These are phyloP conservation scores for Taenioides sp. DNA, from an alignment of 2,797 vertebrate species.

Conservation along the genomic window DNA sequence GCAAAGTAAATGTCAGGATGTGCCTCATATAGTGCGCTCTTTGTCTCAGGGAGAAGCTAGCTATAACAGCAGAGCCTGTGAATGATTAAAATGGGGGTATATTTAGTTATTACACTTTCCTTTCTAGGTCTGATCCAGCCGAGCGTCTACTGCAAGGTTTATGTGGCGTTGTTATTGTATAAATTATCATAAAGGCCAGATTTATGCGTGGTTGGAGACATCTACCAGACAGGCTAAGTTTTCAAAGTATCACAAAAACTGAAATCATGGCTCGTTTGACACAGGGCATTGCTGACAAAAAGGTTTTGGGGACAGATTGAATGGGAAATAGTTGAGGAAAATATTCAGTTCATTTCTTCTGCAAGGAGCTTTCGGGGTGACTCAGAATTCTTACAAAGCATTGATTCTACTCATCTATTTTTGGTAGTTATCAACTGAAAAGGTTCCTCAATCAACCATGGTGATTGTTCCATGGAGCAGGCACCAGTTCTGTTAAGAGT, in stretches of 20 bases:
- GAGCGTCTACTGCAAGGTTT: neutral
- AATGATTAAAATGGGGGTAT: slow-evolving; percentile 1
- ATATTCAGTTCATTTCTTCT: neutral
- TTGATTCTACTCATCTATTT: neutral
- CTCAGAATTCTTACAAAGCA: neutral
- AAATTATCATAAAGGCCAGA: slow-evolving; percentile 1
- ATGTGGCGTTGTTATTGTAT: slow-evolving; percentile 4
- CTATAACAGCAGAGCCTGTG: neutral
- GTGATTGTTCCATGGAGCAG: neutral
- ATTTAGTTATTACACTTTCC: slow-evolving; percentile 2
- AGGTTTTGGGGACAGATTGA: neutral
- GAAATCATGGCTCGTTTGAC: neutral
- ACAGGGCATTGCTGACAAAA: neutral
- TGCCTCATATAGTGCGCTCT: slow-evolving; percentile 14
- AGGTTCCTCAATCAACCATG: neutral
- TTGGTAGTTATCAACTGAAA: neutral
- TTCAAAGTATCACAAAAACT: neutral
- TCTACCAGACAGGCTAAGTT: slow-evolving; percentile 1
- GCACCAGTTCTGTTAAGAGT: neutral
- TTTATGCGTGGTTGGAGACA: neutral
- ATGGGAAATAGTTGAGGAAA: neutral
- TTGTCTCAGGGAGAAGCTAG: slow-evolving; percentile 3
- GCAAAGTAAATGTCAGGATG: slow-evolving; percentile 20
- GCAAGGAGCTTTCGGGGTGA: neutral
- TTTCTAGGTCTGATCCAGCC: neutral